Percentiles rank a stretch among this genome's conserved stretches.
Evolutionary conservation across 2,888 invertebrate species (phyloP).

Genomic region (Teleiodes luculella): DNA sequence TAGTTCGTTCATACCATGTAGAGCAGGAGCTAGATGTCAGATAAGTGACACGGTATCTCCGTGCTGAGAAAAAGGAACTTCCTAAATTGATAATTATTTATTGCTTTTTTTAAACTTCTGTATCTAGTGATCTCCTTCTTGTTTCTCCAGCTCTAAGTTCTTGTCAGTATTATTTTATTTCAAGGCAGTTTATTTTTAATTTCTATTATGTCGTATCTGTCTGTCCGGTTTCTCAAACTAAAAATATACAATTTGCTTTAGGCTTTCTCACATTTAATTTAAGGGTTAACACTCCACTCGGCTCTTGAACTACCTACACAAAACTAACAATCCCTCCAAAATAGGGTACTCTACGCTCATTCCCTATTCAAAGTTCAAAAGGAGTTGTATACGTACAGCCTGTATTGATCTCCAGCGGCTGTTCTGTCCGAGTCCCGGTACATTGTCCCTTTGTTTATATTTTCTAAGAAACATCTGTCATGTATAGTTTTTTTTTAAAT

Average conservation of each 20-base stretch:
- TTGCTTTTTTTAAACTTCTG: no score
- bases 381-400: conserved; percentile 9
- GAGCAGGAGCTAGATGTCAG: not conserved
- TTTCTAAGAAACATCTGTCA: conserved; percentile 57
- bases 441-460: conserved; percentile 43
- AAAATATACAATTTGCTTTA: no score
- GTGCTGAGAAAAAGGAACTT: not conserved
- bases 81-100: no score
- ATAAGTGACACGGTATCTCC: no score
- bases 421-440: conserved; percentile 31
- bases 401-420: conserved; percentile 42
- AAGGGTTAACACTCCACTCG: not conserved
- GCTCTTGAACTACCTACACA: not conserved
- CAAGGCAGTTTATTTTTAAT: no score
- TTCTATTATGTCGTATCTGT: no score
- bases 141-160: no score
- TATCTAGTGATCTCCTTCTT: no score
- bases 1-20: conserved; percentile 30
- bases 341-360: conserved; percentile 27
- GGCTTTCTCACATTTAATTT: no score
- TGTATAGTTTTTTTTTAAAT: conserved; percentile 43
- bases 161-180: no score
- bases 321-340: conserved; percentile 7
- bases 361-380: conserved; percentile 32
- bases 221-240: no score